Conservation (phyloP, 2,797 vertebrate genomes). For the Sebastes flavidus region DNA sequence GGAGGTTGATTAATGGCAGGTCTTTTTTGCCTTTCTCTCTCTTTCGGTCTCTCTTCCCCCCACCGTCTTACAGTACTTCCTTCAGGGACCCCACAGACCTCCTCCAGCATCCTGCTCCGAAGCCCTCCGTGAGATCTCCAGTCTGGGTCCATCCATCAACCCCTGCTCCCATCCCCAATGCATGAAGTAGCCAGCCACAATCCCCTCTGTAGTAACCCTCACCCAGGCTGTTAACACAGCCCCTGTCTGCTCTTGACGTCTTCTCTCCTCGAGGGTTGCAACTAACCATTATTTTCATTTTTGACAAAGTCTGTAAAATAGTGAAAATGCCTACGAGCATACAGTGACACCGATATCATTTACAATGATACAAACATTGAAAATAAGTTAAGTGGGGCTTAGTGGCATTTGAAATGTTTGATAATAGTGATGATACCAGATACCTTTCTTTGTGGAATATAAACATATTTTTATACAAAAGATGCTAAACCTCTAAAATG, state of each 20-base stretch:
- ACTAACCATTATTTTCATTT: neutral
- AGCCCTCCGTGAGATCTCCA: constrained; percentile 77
- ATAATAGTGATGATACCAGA: neutral
- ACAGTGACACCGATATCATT: neutral
- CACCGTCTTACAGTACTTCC: constrained; percentile 38
- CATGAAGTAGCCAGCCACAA: constrained; percentile 42
- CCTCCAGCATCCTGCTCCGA: constrained; percentile 68
- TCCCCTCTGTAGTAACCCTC: constrained; percentile 40
- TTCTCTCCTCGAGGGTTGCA: neutral
- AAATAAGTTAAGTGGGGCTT: neutral
- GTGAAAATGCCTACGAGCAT: no score
- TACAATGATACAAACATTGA: neutral
- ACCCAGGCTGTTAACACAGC: constrained; percentile 43
- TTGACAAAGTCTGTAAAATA: neutral
- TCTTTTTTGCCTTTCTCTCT: constrained; percentile 5
- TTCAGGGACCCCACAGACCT: constrained; percentile 67
- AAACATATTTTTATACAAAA: neutral
- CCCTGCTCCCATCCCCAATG: constrained; percentile 31
- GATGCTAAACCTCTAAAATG: neutral
- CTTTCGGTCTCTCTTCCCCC: neutral
- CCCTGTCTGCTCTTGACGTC: constrained; percentile 26
- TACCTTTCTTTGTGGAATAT: neutral
- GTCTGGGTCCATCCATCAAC: constrained; percentile 82
- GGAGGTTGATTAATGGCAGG: constrained; percentile 81
- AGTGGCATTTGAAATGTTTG: neutral